Conservation (phyloP, 2,797 vertebrate genomes). For the Pitangus sulphuratus region DNA sequence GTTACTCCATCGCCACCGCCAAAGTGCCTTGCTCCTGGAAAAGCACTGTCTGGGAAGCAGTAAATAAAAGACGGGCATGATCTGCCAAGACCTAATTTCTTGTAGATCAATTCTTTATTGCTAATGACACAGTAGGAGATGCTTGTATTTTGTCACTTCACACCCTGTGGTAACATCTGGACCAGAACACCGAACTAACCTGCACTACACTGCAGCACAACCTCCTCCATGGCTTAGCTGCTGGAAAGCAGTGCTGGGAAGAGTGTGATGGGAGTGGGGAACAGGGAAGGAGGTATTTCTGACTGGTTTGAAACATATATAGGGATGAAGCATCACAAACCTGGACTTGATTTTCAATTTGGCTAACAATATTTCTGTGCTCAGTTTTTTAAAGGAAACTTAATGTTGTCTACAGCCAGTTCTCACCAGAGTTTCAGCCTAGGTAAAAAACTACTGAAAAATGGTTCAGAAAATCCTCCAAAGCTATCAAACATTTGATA, state of each 20-base stretch:
- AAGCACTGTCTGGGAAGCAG: background rate
- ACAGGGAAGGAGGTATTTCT: background rate
- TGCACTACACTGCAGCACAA: background rate
- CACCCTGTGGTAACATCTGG: background rate
- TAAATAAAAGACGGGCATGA: background rate
- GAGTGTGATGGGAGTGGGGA: background rate
- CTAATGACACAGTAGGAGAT: background rate
- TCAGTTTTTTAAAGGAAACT: background rate
- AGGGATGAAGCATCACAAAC: background rate
- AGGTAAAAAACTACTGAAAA: background rate
- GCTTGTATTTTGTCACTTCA: background rate
- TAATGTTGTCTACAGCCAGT: background rate
- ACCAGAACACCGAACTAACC: background rate
- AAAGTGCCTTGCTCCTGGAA: background rate
- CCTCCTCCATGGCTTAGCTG: background rate
- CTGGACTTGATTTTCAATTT: background rate
- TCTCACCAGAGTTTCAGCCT: background rate
- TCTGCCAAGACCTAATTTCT: background rate
- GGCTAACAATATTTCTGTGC: background rate
- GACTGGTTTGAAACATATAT: background rate
- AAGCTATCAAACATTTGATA: background rate
- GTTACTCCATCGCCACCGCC: accelerated
- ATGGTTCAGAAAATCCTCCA: background rate
- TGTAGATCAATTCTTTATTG: accelerated
- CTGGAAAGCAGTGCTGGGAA: background rate